Evolutionary conservation across 1,140 invertebrate genomes (phyloP), one percentile per base, ranked within the genome.

Genomic region (Pinna nobilis): DNA sequence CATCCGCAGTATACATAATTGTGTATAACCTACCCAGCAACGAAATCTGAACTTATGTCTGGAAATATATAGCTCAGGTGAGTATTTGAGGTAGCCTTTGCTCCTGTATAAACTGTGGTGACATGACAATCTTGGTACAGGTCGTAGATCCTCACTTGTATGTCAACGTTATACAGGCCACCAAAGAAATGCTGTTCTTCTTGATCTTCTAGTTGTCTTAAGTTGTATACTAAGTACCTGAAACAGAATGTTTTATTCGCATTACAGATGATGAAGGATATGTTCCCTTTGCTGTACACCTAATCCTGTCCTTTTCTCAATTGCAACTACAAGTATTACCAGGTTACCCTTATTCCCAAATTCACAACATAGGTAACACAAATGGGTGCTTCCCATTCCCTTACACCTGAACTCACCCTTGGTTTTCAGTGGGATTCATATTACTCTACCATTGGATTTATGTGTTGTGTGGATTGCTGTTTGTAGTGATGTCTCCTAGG

Each of bases 41-140:
- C 32, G 53, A 49, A 69, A 41, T 57, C 37, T 28, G 57, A 11
- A 25, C 51, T 49, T 4, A 69, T 25, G 23, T 55, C 53, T n/a
- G 66, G 66, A 33, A 69, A 69, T 25, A 69, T 69, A 39, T 69
- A 69, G 39, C 66, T 69, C 13, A 69, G 15, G 9, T 59, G 35
- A 25, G 39, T 37, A n/a, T 25, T 7, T 2, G 35, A 57, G 0
- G 23, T 32, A 7, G 51, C 35, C 15, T 25, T 44, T 30, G 39
- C 25, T 6, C 66, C 66, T 30, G 25, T 23, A 41, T 59, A 69
- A n/a, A 59, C 66, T 11, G 23, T 69, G 6, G 28, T 30, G 5
- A 23, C 18, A 69, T 39, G 49, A 35, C 37, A 39, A 23, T 57
- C 55, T 1, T 44, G 18, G 53, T 57, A 41, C 2, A 69, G 23